phyloP scores from a whole-genome alignment of 2,888 invertebrate genomes.

The Crossocerus cetratus region DNA sequence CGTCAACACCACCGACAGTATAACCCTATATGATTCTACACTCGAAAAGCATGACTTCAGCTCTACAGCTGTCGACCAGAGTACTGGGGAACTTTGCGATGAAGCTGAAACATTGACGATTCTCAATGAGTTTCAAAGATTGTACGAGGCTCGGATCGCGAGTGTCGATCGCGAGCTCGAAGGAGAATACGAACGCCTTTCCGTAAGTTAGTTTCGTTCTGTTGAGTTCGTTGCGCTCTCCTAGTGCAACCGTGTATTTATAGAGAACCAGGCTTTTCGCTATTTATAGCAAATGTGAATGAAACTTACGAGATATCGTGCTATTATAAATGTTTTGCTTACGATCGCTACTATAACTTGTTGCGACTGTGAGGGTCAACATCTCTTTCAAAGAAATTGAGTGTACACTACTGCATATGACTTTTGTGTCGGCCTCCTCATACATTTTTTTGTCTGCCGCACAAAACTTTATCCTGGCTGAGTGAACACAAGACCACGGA shows the following conservation, averaged over 20 bases:
- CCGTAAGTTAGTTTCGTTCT: slow-evolving; percentile 49
- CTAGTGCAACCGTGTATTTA: slow-evolving; percentile 8
- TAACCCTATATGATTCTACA: slow-evolving; percentile 15
- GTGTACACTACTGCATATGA: no score
- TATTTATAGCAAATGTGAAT: no score
- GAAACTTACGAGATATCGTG: no score
- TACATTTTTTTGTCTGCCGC: no score
- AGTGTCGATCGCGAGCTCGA: slow-evolving; percentile 77
- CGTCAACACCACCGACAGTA: slow-evolving; percentile 21
- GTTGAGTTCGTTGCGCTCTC: neutral
- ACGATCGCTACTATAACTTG: no score
- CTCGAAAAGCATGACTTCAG: slow-evolving; percentile 23
- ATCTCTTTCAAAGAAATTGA: no score
- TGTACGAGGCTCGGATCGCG: slow-evolving; percentile 82
- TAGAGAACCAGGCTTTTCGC: slow-evolving; percentile 4
- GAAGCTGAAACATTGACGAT: slow-evolving; percentile 43
- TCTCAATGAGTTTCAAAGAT: slow-evolving; percentile 72
- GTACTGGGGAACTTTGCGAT: slow-evolving; percentile 58
- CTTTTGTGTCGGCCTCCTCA: no score
- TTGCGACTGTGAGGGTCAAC: no score
- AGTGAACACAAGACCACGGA: no score
- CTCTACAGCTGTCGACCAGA: slow-evolving; percentile 53
- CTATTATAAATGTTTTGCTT: no score
- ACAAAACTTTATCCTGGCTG: no score
- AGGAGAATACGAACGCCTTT: slow-evolving; percentile 55